Base-by-base conservation (phyloP, 2,888 invertebrate genomes). In the Troilus luridus region DNA sequence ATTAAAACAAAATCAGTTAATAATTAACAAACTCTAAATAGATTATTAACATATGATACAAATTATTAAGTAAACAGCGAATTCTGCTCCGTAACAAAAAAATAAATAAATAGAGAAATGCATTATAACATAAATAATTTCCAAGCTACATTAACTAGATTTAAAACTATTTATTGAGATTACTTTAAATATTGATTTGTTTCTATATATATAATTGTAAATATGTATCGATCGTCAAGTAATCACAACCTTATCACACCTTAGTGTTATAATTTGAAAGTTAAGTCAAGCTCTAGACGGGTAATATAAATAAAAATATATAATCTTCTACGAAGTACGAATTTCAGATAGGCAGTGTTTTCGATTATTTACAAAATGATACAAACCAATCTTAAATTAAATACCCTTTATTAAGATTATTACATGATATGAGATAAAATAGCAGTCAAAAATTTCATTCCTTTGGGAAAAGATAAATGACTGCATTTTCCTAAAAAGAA, bases 301-400 rank as follows among this genome's bases (percentile, higher is more conserved):
- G 6, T 56, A 54, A 81, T 41, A 41, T 77, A 56, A 81, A 81
- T 81, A 81, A 54, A 81, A 81, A 81, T 81, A 81, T 81, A 81
- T 54, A 9, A 81, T 54, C 54, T 81, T 8, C 56, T 81, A 81
- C 19, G n/a, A 54, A 54, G 9, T 21, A 81, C 54, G 0, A 54
- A 19, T 54, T 81, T 81, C 19, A 81, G 21, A 54, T 54, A 81
- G 81, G 21, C 81, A 56, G 56, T 81, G 56, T 41, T 81, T 21
- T 81, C 21, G 9, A 81, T 81, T 54, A 81, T 81, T 81, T 81
- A 81, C 81, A 81, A 81, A 54, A 81, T 81, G 54, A 81, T 81
- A 81, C 41, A 81, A 54, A 67, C 27, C 67, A 24, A 24, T 67
- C 24, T 24, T 67, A 67, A 54, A 14, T 21, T 81, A 81, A 54